These are phyloP conservation scores for Carassius auratus DNA, from an alignment of 2,113 vertebrate species.

Conservation along the genomic window DNA sequence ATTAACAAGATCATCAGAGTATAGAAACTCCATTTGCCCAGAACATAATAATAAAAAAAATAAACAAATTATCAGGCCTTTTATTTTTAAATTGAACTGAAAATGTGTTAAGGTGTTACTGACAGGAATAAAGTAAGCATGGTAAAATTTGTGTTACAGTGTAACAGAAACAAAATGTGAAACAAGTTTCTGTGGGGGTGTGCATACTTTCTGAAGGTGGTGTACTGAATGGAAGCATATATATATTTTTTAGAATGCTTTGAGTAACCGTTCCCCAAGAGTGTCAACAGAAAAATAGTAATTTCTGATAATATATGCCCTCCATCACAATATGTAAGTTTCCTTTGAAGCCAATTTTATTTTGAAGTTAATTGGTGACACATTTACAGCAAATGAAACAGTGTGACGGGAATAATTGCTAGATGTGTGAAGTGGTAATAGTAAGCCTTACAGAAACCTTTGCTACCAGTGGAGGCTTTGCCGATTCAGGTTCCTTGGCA, in stretches of 20 bases:
- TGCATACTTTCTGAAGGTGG: background rate
- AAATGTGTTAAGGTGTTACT: no score
- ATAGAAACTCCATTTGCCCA: background rate
- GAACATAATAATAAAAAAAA: background rate
- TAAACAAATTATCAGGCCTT: background rate
- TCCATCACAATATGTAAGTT: conserved; percentile 52
- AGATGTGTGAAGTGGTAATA: background rate
- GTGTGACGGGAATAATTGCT: background rate
- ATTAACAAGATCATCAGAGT: background rate
- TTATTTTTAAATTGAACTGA: background rate
- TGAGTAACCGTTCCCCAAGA: conserved; percentile 49
- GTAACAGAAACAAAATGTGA: no score
- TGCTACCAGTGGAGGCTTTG: background rate
- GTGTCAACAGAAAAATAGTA: conserved; percentile 32
- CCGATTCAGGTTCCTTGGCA: background rate
- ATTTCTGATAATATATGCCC: conserved; percentile 22
- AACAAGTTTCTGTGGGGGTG: background rate
- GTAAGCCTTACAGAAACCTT: background rate
- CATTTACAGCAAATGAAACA: background rate
- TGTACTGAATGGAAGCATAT: background rate
- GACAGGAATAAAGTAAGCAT: no score
- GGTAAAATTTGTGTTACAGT: no score
- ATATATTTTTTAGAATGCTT: background rate
- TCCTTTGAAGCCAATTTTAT: background rate
- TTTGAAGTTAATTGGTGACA: background rate